Percentiles rank a stretch among this genome's conserved stretches.
phyloP scores from a whole-genome alignment of 2,888 invertebrate genomes.

The Microctonus aethiopoides region DNA sequence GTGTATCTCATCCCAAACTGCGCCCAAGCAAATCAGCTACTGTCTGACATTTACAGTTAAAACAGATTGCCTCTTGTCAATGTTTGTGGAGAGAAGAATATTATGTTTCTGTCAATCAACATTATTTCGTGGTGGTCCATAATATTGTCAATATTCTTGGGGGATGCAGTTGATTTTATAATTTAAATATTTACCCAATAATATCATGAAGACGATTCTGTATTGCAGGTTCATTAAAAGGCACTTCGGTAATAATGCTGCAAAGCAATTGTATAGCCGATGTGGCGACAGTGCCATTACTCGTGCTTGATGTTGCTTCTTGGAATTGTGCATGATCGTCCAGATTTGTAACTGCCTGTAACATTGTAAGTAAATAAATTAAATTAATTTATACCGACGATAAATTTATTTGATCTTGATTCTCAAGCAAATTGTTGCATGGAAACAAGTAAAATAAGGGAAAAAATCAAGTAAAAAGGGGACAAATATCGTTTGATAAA shows the following conservation, averaged over 20 bases:
- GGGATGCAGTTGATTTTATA: neutral
- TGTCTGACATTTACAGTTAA: conserved; percentile 41
- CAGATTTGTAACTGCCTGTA: conserved; percentile 54
- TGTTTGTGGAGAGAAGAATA: conserved; percentile 43
- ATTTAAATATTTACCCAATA: conserved; percentile 70
- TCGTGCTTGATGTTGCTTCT: conserved; percentile 54
- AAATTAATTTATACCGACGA: neutral
- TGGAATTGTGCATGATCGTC: conserved; percentile 60
- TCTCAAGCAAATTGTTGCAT: neutral
- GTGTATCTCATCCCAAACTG: conserved; percentile 48
- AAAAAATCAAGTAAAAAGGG: neutral
- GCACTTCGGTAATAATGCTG: conserved; percentile 68
- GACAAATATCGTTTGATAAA: neutral
- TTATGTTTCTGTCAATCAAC: conserved; percentile 46
- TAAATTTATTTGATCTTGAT: neutral
- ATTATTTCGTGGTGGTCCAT: conserved; percentile 27
- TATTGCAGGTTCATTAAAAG: conserved; percentile 64
- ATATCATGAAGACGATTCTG: conserved; percentile 70
- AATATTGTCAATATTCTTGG: conserved; percentile 40
- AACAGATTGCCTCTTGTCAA: conserved; percentile 58
- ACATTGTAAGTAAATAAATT: conserved; percentile 13
- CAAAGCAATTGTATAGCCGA: conserved; percentile 70
- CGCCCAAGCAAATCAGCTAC: conserved; percentile 46
- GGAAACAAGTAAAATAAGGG: neutral
- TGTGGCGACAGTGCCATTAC: conserved; percentile 66